Percentiles rank a stretch among this genome's conserved stretches.
These are phyloP conservation scores for Aegithalos caudatus DNA, from an alignment of 2,113 vertebrate species.

Conservation along the genomic window DNA sequence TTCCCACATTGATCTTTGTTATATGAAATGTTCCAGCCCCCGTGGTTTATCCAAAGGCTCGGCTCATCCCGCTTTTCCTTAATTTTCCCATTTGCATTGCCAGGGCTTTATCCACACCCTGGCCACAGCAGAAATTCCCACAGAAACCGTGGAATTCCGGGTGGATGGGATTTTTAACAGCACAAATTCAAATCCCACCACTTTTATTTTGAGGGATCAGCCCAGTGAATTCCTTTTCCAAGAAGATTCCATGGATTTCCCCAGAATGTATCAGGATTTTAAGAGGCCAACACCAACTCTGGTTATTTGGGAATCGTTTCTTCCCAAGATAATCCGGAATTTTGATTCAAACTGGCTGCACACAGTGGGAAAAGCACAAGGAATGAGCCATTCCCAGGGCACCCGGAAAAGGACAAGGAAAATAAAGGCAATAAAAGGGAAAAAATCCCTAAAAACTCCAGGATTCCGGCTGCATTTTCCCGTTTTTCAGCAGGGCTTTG, in stretches of 20 bases:
- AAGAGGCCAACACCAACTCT: fast-evolving
- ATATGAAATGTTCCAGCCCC: background rate
- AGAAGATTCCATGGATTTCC: background rate
- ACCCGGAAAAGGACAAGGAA: background rate
- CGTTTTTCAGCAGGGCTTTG: background rate
- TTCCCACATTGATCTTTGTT: background rate
- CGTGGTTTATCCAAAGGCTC: background rate
- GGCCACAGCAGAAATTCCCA: fast-evolving
- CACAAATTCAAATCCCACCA: fast-evolving
- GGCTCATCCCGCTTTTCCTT: background rate
- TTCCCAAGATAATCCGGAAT: background rate
- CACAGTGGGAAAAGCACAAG: fast-evolving
- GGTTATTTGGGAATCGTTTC: background rate
- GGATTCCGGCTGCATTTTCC: background rate
- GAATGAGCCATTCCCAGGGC: background rate
- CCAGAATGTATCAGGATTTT: background rate
- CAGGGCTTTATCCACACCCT: fast-evolving
- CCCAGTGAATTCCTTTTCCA: background rate
- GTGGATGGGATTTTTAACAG: background rate
- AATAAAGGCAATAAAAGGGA: background rate
- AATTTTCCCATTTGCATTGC: background rate
- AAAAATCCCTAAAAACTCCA: background rate
- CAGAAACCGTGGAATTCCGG: background rate
- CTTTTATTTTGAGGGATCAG: background rate
- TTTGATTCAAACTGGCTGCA: fast-evolving